These are phyloP conservation scores for Zygaena filipendulae DNA, from an alignment of 2,888 invertebrate genomes.

Conservation along the genomic window DNA sequence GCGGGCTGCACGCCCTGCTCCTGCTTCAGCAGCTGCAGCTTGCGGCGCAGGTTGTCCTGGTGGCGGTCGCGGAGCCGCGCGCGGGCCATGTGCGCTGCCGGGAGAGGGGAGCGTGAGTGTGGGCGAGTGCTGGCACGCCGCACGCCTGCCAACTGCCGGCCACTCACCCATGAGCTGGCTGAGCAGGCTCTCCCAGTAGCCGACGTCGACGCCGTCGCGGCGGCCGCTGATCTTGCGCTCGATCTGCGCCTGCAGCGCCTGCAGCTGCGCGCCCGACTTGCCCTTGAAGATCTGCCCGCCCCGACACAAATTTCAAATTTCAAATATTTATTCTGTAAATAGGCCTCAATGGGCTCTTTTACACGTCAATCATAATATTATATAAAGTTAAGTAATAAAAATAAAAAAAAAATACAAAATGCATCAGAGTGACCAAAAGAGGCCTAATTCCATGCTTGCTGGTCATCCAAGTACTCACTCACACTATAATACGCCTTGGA, in stretches of 20 bases:
- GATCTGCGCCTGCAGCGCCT: constrained; percentile 85
- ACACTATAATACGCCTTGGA: too few species aligned
- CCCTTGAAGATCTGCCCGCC: constrained; percentile 82
- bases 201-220: constrained; percentile 92
- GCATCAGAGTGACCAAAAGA: too few species aligned
- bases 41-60: constrained; percentile 87
- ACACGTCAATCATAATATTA: too few species aligned
- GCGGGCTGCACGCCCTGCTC: constrained; percentile 71
- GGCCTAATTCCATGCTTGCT: too few species aligned
- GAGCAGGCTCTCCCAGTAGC: constrained; percentile 97
- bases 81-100: constrained; percentile 91
- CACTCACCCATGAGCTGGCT: constrained; percentile 85
- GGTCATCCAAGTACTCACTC: too few species aligned
- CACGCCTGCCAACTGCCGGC: neutral
- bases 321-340: neutral
- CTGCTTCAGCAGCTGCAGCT: constrained; percentile 89
- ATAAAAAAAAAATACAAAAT: too few species aligned
- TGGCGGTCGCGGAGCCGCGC: constrained; percentile 93
- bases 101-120: constrained; percentile 11
- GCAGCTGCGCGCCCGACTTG: constrained; percentile 89
- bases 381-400: too few species aligned
- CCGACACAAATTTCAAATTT: neutral
- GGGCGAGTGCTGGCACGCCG: neutral
- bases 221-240: constrained; percentile 86
- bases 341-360: neutral